These are phyloP conservation scores for Hiodon tergisus DNA, from an alignment of 2,113 vertebrate species.

Conservation along the genomic window DNA sequence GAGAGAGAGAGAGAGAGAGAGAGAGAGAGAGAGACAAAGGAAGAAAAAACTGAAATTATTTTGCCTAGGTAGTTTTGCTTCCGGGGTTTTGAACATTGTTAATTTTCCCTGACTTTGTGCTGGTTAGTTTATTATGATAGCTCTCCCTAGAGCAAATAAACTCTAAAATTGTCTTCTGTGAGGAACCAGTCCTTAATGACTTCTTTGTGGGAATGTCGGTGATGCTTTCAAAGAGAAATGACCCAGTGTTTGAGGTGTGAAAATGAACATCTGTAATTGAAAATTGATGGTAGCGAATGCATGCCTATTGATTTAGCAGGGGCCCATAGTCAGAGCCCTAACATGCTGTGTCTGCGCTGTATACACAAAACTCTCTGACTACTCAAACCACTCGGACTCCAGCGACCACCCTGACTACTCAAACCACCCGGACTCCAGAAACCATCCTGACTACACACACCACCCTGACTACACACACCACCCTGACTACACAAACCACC, in stretches of 20 bases:
- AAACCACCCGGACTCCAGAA: no score
- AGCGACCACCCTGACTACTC: no score
- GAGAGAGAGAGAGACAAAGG: slow-evolving; percentile 14
- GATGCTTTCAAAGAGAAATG: slow-evolving; percentile 53
- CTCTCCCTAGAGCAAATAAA: slow-evolving; percentile 36
- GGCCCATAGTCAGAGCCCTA: no score
- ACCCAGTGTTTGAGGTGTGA: slow-evolving; percentile 56
- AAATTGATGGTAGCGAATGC: slow-evolving; percentile 41
- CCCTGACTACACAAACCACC: no score
- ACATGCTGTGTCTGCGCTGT: no score
- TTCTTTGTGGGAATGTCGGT: slow-evolving; percentile 55
- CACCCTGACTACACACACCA: no score
- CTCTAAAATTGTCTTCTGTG: slow-evolving; percentile 40
- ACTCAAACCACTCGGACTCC: no score
- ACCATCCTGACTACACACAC: no score
- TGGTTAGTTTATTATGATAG: slow-evolving; percentile 29
- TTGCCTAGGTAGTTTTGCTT: slow-evolving; percentile 34
- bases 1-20: slow-evolving; percentile 18
- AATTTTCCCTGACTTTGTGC: slow-evolving; percentile 15
- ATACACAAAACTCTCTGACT: no score
- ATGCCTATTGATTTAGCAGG: background rate
- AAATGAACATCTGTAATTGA: slow-evolving; percentile 62
- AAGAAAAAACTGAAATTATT: slow-evolving; percentile 22
- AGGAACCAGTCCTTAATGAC: slow-evolving; percentile 51
- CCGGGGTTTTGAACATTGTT: slow-evolving; percentile 26